These are phyloP conservation scores for Heterotilapia buettikoferi DNA, from an alignment of 2,113 vertebrate species.

Conservation along the genomic window DNA sequence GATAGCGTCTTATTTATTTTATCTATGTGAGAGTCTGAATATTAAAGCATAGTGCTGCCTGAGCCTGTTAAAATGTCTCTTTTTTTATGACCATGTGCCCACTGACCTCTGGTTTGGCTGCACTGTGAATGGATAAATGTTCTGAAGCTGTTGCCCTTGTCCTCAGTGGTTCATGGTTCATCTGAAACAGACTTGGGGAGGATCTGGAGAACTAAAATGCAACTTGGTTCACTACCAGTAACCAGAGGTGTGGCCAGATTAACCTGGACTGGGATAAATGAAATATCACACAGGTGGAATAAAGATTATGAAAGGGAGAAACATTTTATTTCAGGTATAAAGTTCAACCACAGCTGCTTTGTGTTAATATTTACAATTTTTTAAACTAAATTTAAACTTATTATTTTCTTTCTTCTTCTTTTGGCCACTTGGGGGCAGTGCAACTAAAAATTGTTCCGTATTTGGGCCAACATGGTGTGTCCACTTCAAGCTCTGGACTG, in stretches of 20 bases:
- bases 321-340: background rate
- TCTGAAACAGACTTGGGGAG: background rate
- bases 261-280: background rate
- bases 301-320: background rate
- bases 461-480: background rate
- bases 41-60: background rate
- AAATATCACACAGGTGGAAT: background rate
- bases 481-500: background rate
- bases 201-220: background rate
- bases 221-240: background rate
- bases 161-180: background rate
- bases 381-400: accelerated
- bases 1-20: background rate
- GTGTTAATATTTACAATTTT: background rate
- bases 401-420: background rate
- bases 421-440: background rate
- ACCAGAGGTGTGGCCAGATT: background rate
- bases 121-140: background rate
- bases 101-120: background rate
- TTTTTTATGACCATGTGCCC: background rate
- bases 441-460: background rate
- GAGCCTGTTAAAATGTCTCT: background rate
- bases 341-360: background rate
- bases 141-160: background rate
- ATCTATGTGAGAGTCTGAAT: background rate